Conservation (phyloP, 2,888 invertebrate species). For the Synergus gifuensis region DNA sequence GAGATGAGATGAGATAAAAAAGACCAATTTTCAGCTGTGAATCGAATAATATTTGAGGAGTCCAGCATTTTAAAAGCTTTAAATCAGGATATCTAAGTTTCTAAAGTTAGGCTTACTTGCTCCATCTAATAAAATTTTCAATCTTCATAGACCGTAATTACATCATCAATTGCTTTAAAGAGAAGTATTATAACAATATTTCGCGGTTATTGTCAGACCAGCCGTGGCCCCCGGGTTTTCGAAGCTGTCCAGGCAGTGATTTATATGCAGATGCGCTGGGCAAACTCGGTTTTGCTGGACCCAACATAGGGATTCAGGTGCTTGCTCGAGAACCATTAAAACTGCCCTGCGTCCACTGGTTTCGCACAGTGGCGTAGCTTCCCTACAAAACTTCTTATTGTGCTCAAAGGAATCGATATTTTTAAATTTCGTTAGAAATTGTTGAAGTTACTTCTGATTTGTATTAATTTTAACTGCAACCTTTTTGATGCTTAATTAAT, state of each 20-base stretch:
- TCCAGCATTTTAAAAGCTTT: too few species aligned
- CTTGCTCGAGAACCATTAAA: conserved; percentile 38
- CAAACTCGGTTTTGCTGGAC: conserved; percentile 43
- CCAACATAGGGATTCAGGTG: conserved; percentile 44
- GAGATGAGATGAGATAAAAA: too few species aligned
- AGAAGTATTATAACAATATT: background rate
- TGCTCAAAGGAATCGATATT: background rate
- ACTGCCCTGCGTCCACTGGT: background rate
- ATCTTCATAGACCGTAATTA: background rate
- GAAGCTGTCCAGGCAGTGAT: conserved; percentile 69
- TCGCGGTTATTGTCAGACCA: background rate
- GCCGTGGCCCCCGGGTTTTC: conserved; percentile 39
- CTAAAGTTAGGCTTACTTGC: background rate
- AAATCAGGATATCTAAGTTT: background rate
- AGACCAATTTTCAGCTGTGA: too few species aligned
- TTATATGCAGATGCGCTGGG: conserved; percentile 73
- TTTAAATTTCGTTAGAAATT: background rate
- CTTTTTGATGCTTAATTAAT: too few species aligned
- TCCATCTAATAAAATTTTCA: background rate
- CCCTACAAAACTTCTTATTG: background rate
- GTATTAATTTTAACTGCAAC: too few species aligned
- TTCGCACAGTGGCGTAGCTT: background rate
- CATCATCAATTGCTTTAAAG: background rate
- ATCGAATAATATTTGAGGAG: too few species aligned
- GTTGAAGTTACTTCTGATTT: too few species aligned